Evolutionary conservation across 2,797 vertebrate genomes (phyloP).

Genomic region (Melanotaenia maccullochi): DNA sequence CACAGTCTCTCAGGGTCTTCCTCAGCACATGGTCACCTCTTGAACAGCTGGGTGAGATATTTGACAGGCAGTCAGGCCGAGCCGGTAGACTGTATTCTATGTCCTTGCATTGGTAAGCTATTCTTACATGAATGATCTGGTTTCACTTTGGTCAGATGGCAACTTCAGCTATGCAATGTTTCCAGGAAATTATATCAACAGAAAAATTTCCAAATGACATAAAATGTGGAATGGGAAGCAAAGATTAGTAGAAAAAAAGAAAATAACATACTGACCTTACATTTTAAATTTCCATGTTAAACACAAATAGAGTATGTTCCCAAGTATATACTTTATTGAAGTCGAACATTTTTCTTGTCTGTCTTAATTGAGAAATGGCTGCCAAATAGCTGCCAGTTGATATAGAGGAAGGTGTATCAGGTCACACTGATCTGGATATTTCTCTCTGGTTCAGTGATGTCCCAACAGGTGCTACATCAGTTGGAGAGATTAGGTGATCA

Average conservation of each 20-base stretch:
- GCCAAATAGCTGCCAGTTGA: conserved; percentile 53
- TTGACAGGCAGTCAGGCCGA: conserved; percentile 68
- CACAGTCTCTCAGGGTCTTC: conserved; percentile 51
- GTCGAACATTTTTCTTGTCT: conserved; percentile 25
- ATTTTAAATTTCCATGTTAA: conserved; percentile 1
- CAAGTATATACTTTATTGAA: conserved; percentile 7
- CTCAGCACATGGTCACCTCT: conserved; percentile 69
- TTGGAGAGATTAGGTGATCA: conserved; percentile 75
- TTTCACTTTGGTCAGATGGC: conserved; percentile 61
- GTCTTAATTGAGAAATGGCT: conserved; percentile 38
- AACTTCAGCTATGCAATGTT: conserved; percentile 33
- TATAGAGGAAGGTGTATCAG: conserved; percentile 54
- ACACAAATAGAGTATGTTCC: neutral
- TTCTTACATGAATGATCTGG: conserved; percentile 68
- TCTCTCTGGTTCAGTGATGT: conserved; percentile 36
- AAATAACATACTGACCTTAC: neutral
- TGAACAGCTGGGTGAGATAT: conserved; percentile 77
- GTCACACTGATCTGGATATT: conserved; percentile 59
- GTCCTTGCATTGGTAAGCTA: conserved; percentile 70
- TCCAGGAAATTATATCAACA: conserved; percentile 21
- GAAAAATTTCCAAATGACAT: neutral
- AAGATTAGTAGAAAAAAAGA: neutral
- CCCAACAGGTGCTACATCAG: conserved; percentile 78
- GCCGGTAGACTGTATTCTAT: conserved; percentile 52
- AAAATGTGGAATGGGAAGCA: neutral